Percentiles rank a stretch among this genome's conserved stretches.
phyloP scores from a whole-genome alignment of 2,113 vertebrate species.

The Spea bombifrons region DNA sequence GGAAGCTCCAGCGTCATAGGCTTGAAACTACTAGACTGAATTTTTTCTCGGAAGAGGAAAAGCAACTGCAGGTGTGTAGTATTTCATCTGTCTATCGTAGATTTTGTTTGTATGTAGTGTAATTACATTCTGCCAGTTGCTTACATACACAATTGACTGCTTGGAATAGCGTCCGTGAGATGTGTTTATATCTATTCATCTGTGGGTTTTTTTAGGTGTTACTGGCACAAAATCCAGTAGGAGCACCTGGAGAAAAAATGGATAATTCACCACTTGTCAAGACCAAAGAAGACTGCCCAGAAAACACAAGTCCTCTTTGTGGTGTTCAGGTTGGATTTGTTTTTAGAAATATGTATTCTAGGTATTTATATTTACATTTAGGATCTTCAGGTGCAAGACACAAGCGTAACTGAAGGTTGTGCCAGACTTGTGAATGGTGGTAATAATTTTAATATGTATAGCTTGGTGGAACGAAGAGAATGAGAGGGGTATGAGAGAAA shows the following conservation, averaged over 20 bases:
- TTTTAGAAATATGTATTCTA: neutral
- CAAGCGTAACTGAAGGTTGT: too few relatives aligned
- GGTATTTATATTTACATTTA: too few relatives aligned
- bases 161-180: too few relatives aligned
- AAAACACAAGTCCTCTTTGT: neutral
- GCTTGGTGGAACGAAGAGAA: too few relatives aligned
- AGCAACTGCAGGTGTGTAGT: conserved; percentile 66
- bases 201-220: conserved; percentile 57
- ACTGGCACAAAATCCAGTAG: conserved; percentile 69
- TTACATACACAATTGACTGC: too few relatives aligned
- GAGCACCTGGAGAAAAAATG: conserved; percentile 56
- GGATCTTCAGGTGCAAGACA: too few relatives aligned
- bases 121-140: too few relatives aligned
- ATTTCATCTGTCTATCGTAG: neutral
- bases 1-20: conserved; percentile 82
- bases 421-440: too few relatives aligned
- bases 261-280: conserved; percentile 49
- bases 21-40: conserved; percentile 70
- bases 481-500: too few relatives aligned
- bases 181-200: neutral
- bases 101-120: too few relatives aligned
- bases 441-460: too few relatives aligned
- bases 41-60: conserved; percentile 75
- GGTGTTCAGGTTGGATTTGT: conserved; percentile 52
- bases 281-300: neutral